These are phyloP conservation scores for Chelidonichthys spinosus DNA, from an alignment of 2,797 vertebrate species.

Conservation along the genomic window DNA sequence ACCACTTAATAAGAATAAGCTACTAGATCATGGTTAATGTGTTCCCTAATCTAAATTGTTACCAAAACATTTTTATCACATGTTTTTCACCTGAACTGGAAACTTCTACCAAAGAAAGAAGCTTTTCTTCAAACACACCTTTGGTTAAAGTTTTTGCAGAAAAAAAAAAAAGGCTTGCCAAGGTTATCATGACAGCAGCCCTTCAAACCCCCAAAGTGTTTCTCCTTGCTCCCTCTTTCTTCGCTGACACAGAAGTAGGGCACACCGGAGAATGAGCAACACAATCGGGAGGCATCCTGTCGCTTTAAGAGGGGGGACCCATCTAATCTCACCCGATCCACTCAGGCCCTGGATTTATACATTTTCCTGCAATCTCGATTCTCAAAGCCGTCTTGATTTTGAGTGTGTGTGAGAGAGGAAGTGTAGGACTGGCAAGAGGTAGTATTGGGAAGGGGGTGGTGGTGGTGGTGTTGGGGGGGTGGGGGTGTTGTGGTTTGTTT, in stretches of 20 bases:
- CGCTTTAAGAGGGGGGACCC: slow-evolving; percentile 85
- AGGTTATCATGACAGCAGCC: slow-evolving; percentile 67
- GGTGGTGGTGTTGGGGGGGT: not conserved
- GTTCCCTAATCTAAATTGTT: too few species aligned
- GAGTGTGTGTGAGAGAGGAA: slow-evolving; percentile 52
- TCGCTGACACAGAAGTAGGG: slow-evolving; percentile 82
- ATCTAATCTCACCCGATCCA: slow-evolving; percentile 89
- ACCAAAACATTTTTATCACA: not conserved
- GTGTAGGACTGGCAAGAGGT: slow-evolving; percentile 15
- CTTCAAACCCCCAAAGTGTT: slow-evolving; percentile 53
- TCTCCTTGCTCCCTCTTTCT: slow-evolving; percentile 70
- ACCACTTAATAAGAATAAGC: too few species aligned
- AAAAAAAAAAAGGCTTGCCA: slow-evolving; percentile 12
- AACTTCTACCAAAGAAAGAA: slow-evolving; percentile 18
- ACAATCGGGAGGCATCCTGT: slow-evolving; percentile 85
- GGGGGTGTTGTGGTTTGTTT: slow-evolving; percentile 88
- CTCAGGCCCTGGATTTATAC: slow-evolving; percentile 88
- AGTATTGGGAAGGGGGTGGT: slow-evolving; percentile 55
- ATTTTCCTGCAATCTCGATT: slow-evolving; percentile 89
- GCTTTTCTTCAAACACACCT: slow-evolving; percentile 11
- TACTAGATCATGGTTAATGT: too few species aligned
- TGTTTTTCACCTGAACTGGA: not conserved
- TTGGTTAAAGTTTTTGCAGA: slow-evolving; percentile 37
- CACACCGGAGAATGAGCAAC: slow-evolving; percentile 76
- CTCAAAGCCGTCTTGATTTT: slow-evolving; percentile 91